These are phyloP conservation scores for Ispidina picta DNA, from an alignment of 2,797 vertebrate species.

Conservation along the genomic window DNA sequence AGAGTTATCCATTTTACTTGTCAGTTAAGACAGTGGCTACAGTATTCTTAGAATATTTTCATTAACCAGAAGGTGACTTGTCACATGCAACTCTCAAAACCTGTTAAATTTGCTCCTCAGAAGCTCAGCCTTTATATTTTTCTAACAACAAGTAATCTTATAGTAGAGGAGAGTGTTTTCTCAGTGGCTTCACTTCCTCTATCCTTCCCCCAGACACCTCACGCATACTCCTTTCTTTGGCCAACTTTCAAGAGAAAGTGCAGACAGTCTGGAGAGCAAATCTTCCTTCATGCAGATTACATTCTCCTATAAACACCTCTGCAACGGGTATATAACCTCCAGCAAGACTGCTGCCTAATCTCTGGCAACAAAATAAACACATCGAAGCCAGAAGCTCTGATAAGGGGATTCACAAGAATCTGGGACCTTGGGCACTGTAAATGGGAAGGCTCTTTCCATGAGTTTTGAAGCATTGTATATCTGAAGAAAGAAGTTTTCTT, in stretches of 20 bases:
- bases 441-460: background rate
- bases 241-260: slow-evolving; percentile 15
- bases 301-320: slow-evolving; percentile 31
- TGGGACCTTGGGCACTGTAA: background rate
- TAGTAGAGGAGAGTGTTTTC: background rate
- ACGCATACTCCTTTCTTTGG: slow-evolving; percentile 16
- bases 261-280: slow-evolving; percentile 21
- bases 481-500: background rate
- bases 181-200: background rate
- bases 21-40: background rate
- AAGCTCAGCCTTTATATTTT: background rate
- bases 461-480: background rate
- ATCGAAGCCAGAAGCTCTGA: background rate
- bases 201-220: background rate
- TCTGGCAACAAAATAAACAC: background rate
- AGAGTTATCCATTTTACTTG: background rate
- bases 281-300: background rate
- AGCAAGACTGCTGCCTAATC: slow-evolving; percentile 15
- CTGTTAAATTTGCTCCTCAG: background rate
- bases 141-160: background rate
- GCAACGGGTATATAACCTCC: background rate
- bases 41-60: background rate
- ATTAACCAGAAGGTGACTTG: background rate
- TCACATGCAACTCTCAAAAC: background rate
- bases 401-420: background rate